A percentile compares a stretch with the other conserved stretches of the same genome.
Conservation (phyloP, 1,140 invertebrate genomes). For the Arctopsyche grandis region DNA sequence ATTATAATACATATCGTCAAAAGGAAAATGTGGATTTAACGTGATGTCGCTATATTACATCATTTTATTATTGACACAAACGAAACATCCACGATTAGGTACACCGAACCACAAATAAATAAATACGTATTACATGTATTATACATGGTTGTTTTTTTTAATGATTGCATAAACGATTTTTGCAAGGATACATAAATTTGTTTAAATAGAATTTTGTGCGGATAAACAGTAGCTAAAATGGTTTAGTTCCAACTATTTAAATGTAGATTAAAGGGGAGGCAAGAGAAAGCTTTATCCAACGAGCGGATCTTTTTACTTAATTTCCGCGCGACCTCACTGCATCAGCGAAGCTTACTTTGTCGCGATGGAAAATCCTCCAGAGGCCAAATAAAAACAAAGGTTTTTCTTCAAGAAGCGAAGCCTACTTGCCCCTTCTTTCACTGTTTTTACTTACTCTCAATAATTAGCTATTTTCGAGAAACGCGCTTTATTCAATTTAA, state of each 20-base stretch:
- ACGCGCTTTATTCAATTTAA: not conserved
- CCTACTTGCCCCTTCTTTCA: not conserved
- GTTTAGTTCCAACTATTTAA: conserved; percentile 23
- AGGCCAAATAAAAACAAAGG: conserved; percentile 34
- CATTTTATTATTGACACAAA: no score
- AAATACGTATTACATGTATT: no score
- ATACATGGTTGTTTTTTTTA: no score
- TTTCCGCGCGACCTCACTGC: conserved; percentile 33
- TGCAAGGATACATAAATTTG: not conserved
- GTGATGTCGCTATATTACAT: no score
- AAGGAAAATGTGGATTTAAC: no score
- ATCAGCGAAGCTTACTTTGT: conserved; percentile 31
- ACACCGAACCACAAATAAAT: no score
- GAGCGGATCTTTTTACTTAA: conserved; percentile 38
- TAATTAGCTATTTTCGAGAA: conserved; percentile 10
- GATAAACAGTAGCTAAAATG: not conserved
- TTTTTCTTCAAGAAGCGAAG: not conserved
- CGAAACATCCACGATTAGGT: no score
- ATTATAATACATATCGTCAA: no score
- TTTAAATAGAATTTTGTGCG: not conserved
- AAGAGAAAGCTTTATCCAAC: conserved; percentile 19
- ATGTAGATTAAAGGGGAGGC: conserved; percentile 23
- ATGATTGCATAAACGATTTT: no score
- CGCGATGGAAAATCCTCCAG: conserved; percentile 35
- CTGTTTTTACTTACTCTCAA: not conserved